These are phyloP conservation scores for Drosophila seguyi DNA, from an alignment of 1,140 invertebrate species.

Conservation along the genomic window DNA sequence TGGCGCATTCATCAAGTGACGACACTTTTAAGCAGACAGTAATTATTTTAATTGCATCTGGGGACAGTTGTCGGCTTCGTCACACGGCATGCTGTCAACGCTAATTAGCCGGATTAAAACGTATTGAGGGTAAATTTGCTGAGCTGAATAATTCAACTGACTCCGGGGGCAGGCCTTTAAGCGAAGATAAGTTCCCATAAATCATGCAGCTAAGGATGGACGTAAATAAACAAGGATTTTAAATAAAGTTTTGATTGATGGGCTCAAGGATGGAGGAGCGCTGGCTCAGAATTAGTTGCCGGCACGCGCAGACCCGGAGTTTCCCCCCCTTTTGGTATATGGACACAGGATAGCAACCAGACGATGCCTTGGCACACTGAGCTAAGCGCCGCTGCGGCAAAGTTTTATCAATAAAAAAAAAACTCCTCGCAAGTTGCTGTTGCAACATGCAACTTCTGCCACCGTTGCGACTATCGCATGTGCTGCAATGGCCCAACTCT, in stretches of 20 bases:
- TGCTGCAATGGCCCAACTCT: constrained; percentile 15
- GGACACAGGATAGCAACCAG: constrained; percentile 36
- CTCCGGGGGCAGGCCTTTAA: not conserved
- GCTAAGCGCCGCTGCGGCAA: constrained; percentile 27
- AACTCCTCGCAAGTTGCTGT: constrained; percentile 50
- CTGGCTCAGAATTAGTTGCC: constrained; percentile 24
- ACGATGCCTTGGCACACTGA: constrained; percentile 63
- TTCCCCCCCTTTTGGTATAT: not conserved
- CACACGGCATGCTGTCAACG: not conserved
- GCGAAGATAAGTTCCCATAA: constrained; percentile 23
- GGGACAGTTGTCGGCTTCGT: not conserved
- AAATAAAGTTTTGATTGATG: constrained; percentile 52
- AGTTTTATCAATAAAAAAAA: constrained; percentile 83
- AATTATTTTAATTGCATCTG: constrained; percentile 55
- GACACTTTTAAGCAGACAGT: constrained; percentile 50
- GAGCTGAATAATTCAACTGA: constrained; percentile 3
- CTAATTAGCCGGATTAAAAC: constrained; percentile 26
- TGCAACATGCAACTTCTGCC: constrained; percentile 40
- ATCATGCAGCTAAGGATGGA: constrained; percentile 36
- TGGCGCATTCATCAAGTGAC: constrained; percentile 48
- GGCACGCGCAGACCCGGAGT: constrained; percentile 8
- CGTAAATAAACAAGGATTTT: constrained; percentile 31
- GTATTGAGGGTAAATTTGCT: constrained; percentile 1
- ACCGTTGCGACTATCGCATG: constrained; percentile 22
- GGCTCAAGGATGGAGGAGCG: constrained; percentile 46